Base-by-base conservation (phyloP, 2,797 vertebrate species). In the Sternarchorhynchus goeldii region DNA sequence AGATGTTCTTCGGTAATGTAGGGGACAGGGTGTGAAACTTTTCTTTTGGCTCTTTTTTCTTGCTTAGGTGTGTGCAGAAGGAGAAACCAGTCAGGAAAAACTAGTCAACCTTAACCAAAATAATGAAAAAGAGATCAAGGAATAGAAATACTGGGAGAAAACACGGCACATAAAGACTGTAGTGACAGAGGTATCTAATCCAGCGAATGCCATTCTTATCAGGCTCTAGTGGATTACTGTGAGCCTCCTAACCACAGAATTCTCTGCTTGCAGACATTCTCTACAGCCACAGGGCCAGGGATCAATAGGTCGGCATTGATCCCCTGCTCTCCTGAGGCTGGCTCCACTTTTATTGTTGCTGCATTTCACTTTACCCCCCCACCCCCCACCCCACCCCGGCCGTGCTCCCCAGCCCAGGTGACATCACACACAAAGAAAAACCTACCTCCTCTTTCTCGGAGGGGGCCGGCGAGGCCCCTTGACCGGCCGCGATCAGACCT, bases 171-270 rank as follows among this genome's bases (percentile, higher is more conserved):
- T 55, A 80, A 91, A 90, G 88, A 82, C 88, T 79, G 86, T 86
- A 90, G 92, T 91, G 93, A 93, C 90, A 90, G 89, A 90, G 85
- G 89, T 88, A 80, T 90, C 92, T 94, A 92, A 94, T 93, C 92
- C 93, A 89, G 87, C 86, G 88, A 86, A 93, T 91, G 90, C 90
- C 91, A 93, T 94, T 94, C 92, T 92, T 93, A 93, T 94, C 93
- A 91, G 92, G 91, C 88, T 92, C 91, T 88, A 94, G 90, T 94
- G 91, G 93, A 94, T 94, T 94, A 94, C 91, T 85, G 87, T 90
- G 90, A 92, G 91, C 90, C 90, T 91, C 87, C 92, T 91, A 90
- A 92, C 91, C 92, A 89, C 88, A 91, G 91, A 93, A 92, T 92
- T 90, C 91, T 91, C 91, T 90, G 88, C 87, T 87, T 88, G 88